These are phyloP conservation scores for Spilogale gracilis DNA, from an alignment of 2,113 vertebrate genomes.

Conservation along the genomic window DNA sequence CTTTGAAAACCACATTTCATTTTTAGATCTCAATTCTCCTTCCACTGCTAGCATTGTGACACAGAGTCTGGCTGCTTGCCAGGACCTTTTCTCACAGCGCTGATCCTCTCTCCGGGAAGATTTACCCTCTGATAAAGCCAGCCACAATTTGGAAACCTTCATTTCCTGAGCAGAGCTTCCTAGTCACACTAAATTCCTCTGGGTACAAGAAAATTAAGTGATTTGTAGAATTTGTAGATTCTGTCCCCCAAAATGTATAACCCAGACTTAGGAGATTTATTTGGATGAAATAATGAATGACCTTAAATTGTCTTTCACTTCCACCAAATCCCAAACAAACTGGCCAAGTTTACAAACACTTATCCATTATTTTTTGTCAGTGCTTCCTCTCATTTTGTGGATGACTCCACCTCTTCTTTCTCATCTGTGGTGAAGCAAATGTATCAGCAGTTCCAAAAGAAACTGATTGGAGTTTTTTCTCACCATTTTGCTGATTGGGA, in stretches of 20 bases:
- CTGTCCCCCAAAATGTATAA: not conserved
- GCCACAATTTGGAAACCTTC: slow-evolving; percentile 46
- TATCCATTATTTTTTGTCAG: not conserved
- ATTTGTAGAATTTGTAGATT: slow-evolving; percentile 39
- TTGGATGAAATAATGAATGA: slow-evolving; percentile 60
- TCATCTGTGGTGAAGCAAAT: not conserved
- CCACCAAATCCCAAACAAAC: slow-evolving; percentile 18
- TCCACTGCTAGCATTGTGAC: not conserved
- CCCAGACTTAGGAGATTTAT: slow-evolving; percentile 49
- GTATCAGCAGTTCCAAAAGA: not conserved
- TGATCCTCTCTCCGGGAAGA: slow-evolving; percentile 32
- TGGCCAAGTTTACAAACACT: not conserved
- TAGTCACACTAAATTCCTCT: slow-evolving; percentile 21
- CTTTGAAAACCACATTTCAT: not conserved
- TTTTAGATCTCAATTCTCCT: slow-evolving; percentile 46
- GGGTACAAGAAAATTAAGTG: slow-evolving; percentile 49
- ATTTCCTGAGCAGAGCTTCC: slow-evolving; percentile 52
- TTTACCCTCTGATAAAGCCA: slow-evolving; percentile 46
- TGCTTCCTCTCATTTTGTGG: not conserved
- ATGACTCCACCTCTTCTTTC: not conserved
- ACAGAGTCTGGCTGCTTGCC: not conserved
- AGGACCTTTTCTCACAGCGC: slow-evolving; percentile 51
- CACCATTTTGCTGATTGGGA: slow-evolving; percentile 8
- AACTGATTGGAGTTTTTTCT: not conserved
- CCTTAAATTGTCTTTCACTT: not conserved